These are phyloP conservation scores for Myiagra hebetior DNA, from an alignment of 2,113 vertebrate genomes.

Conservation along the genomic window DNA sequence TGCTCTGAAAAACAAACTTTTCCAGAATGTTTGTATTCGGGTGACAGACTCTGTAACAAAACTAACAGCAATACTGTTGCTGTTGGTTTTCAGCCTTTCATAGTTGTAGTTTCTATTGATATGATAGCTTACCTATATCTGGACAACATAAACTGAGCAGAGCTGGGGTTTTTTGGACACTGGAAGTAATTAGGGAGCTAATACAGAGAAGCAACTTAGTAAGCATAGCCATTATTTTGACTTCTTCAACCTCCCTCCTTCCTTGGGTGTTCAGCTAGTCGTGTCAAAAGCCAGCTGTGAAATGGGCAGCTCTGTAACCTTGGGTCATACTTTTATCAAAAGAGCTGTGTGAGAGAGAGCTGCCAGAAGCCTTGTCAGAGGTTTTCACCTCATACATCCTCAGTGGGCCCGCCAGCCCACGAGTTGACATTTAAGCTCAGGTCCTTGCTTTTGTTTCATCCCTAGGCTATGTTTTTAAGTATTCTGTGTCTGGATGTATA, in stretches of 20 bases:
- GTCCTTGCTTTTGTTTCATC: not conserved
- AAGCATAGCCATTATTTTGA: not conserved
- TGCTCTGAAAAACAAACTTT: not conserved
- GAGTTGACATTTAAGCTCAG: not conserved
- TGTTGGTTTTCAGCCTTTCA: not conserved
- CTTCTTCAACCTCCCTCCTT: not conserved
- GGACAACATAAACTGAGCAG: not conserved
- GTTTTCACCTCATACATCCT: not conserved
- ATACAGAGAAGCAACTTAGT: not conserved
- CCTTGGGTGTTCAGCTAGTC: not conserved
- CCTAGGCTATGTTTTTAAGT: not conserved
- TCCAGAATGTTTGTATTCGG: not conserved
- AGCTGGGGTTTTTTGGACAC: not conserved
- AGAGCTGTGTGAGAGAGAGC: not conserved
- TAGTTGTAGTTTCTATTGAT: not conserved
- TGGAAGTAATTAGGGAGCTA: not conserved
- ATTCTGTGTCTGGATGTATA: not conserved
- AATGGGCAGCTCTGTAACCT: not conserved
- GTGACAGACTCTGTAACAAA: not conserved
- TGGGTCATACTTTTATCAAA: not conserved
- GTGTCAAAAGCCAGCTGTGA: not conserved
- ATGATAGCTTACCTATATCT: not conserved
- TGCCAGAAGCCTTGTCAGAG: not conserved
- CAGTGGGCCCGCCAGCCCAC: not conserved
- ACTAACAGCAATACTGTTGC: not conserved